Conservation (phyloP, 2,888 invertebrate genomes). For the Norana najaformis region DNA sequence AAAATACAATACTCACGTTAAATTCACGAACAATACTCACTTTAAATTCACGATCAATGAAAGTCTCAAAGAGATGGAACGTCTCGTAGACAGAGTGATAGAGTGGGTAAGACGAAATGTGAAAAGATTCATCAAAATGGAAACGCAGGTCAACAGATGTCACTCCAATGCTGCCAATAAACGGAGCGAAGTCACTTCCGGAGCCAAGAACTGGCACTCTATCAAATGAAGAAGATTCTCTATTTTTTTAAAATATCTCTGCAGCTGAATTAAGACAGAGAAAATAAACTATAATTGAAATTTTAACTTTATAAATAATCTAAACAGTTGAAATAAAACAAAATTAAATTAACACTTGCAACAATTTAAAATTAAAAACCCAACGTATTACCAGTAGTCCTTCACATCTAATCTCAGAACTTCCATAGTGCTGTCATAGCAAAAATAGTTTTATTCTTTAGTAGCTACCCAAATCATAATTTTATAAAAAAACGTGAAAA, state of each 20-base stretch:
- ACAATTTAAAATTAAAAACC: too few species aligned
- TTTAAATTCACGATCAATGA: slow-evolving; percentile 56
- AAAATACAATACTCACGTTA: too few species aligned
- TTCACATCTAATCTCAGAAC: too few species aligned
- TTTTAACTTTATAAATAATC: background rate
- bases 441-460: too few species aligned
- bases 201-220: slow-evolving; percentile 57
- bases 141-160: slow-evolving; percentile 63
- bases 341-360: too few species aligned
- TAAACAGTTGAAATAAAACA: background rate
- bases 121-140: slow-evolving; percentile 47
- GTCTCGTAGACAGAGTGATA: slow-evolving; percentile 64
- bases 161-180: slow-evolving; percentile 63
- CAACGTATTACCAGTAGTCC: too few species aligned
- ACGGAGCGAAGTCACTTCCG: slow-evolving; percentile 64
- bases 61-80: slow-evolving; percentile 56
- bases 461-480: too few species aligned
- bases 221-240: slow-evolving; percentile 28
- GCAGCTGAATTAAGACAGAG: background rate
- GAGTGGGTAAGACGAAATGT: slow-evolving; percentile 57
- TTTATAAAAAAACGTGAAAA: too few species aligned
- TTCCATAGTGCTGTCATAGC: too few species aligned
- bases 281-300: background rate
- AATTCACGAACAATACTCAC: slow-evolving; percentile 36
- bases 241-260: background rate